A percentile compares a stretch with the other conserved stretches of the same genome.
These are phyloP conservation scores for Steatornis caripensis DNA, from an alignment of 2,113 vertebrate species.

Conservation along the genomic window DNA sequence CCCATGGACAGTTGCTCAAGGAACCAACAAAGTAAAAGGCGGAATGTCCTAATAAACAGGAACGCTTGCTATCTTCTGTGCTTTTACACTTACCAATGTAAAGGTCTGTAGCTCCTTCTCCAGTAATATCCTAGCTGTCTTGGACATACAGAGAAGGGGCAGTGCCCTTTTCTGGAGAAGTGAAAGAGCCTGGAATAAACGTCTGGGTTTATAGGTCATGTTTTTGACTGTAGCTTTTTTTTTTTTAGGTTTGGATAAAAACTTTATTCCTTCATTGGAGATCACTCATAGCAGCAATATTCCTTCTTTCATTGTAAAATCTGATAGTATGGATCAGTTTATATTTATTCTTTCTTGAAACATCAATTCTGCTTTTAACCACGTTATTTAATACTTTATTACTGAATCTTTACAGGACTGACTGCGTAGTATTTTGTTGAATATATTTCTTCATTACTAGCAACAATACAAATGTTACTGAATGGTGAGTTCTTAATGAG, in stretches of 20 bases:
- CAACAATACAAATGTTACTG: background rate
- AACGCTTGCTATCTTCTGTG: background rate
- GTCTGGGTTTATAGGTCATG: background rate
- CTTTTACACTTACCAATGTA: background rate
- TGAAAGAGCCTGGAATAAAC: background rate
- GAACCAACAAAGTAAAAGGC: background rate
- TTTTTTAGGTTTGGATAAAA: background rate
- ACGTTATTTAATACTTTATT: background rate
- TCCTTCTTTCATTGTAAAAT: background rate
- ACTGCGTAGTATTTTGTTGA: background rate
- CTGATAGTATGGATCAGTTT: background rate
- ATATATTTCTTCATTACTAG: background rate
- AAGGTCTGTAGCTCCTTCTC: background rate
- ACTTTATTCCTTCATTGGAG: background rate
- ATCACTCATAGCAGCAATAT: background rate
- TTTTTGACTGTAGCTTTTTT: background rate
- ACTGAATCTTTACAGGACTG: background rate
- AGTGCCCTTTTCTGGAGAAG: background rate
- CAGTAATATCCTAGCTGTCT: background rate
- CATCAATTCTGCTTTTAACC: background rate
- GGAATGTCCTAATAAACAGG: background rate
- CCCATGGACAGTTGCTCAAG: background rate
- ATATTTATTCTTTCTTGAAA: background rate
- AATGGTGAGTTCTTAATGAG: background rate
- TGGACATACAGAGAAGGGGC: background rate